Percentiles rank a stretch among this genome's conserved stretches.
These are phyloP conservation scores for Phaethon lepturus DNA, from an alignment of 2,113 vertebrate genomes.

Conservation along the genomic window DNA sequence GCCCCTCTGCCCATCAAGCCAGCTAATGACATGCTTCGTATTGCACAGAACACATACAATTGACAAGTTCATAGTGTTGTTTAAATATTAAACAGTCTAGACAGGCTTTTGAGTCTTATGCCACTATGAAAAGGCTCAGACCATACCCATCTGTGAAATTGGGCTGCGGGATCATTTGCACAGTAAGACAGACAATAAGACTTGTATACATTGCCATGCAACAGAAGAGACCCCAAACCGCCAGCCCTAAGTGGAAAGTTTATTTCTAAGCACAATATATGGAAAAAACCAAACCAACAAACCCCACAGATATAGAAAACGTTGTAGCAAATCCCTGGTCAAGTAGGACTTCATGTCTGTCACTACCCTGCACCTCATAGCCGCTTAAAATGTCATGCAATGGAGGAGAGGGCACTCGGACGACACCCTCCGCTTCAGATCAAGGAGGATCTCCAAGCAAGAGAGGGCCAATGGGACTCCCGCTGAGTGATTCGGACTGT, in stretches of 20 bases:
- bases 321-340: constrained; percentile 73
- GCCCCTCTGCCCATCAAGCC: constrained; percentile 56
- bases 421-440: not conserved
- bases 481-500: constrained; percentile 10
- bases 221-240: constrained; percentile 67
- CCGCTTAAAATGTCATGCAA: constrained; percentile 60
- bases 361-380: constrained; percentile 66
- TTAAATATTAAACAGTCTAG: constrained; percentile 73
- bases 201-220: constrained; percentile 71
- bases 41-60: constrained; percentile 71
- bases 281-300: constrained; percentile 72
- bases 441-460: constrained; percentile 43
- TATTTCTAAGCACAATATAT: constrained; percentile 73
- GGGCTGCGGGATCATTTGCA: constrained; percentile 64
- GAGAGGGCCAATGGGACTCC: constrained; percentile 27
- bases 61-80: constrained; percentile 69
- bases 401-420: constrained; percentile 56
- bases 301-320: constrained; percentile 70
- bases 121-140: constrained; percentile 32
- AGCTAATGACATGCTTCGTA: constrained; percentile 64
- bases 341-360: constrained; percentile 67
- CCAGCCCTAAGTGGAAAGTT: constrained; percentile 69
- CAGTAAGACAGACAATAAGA: constrained; percentile 68
- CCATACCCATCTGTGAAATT: constrained; percentile 51
- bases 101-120: constrained; percentile 45